Conservation (phyloP, 2,888 invertebrate species). For the Pocota personata region DNA sequence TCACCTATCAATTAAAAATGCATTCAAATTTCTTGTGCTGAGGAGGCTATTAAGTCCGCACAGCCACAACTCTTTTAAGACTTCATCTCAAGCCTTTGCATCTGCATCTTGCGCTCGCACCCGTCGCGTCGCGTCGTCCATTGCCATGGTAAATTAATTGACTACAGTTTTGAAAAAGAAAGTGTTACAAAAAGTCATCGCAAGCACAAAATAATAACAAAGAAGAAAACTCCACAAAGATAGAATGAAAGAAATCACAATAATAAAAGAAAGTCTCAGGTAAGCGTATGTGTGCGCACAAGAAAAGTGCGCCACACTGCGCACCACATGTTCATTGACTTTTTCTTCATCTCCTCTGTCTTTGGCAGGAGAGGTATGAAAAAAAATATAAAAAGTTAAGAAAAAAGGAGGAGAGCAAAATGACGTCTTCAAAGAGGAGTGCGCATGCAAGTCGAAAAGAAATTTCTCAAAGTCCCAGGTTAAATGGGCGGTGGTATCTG, state of each 20-base stretch:
- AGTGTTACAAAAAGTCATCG: slow-evolving; percentile 72
- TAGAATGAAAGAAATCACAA: slow-evolving; percentile 50
- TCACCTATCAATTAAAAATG: slow-evolving; percentile 67
- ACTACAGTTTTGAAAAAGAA: slow-evolving; percentile 68
- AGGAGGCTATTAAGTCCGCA: slow-evolving; percentile 45
- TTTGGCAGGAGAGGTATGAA: background rate
- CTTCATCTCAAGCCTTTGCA: background rate
- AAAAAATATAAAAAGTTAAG: background rate
- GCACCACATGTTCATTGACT: slow-evolving; percentile 53
- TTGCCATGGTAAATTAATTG: slow-evolving; percentile 64
- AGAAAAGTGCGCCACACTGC: slow-evolving; percentile 35
- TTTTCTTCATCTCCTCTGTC: slow-evolving; percentile 35
- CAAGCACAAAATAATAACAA: slow-evolving; percentile 26
- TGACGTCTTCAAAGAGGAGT: background rate
- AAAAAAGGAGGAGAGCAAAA: slow-evolving; percentile 11
- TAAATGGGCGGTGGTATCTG: slow-evolving; percentile 56
- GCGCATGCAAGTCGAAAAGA: slow-evolving; percentile 12
- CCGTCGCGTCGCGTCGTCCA: too few relatives aligned
- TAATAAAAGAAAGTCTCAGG: slow-evolving; percentile 64
- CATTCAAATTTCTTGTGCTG: slow-evolving; percentile 61
- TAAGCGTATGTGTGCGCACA: background rate
- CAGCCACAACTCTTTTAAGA: background rate
- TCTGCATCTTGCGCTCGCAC: background rate
- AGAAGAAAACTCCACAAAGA: slow-evolving; percentile 15
- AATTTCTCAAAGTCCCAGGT: slow-evolving; percentile 52